These are phyloP conservation scores for Galeopterus variegatus DNA, from an alignment of 2,113 vertebrate genomes.

Conservation along the genomic window DNA sequence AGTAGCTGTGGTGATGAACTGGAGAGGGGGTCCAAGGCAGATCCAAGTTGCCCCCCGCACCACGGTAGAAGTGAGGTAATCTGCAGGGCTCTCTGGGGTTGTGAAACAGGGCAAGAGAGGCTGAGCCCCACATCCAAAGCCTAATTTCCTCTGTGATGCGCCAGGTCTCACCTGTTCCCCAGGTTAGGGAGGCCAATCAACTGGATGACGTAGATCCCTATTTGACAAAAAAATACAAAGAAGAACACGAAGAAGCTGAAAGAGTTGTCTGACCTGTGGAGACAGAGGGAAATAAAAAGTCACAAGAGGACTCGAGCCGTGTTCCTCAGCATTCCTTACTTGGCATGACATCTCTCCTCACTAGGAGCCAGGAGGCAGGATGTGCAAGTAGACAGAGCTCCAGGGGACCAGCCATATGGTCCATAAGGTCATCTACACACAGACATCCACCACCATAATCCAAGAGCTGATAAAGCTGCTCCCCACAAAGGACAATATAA, in stretches of 20 bases:
- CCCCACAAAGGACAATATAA: slow-evolving; percentile 1
- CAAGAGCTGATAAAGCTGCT: slow-evolving; percentile 16
- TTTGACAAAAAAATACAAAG: slow-evolving; percentile 98
- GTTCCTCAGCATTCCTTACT: background rate
- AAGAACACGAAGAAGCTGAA: slow-evolving; percentile 99
- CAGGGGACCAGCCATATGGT: background rate
- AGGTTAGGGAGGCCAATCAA: slow-evolving; percentile 94
- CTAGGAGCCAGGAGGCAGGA: background rate
- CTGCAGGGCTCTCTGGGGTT: background rate
- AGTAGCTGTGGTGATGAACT: background rate
- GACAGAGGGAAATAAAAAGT: slow-evolving; percentile 60
- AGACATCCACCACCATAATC: background rate
- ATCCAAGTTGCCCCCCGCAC: background rate
- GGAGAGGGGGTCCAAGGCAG: background rate
- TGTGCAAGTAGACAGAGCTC: background rate
- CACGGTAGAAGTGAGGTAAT: background rate
- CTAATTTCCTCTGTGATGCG: background rate
- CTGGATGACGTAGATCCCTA: slow-evolving; percentile 96
- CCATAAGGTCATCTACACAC: background rate
- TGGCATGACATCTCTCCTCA: background rate
- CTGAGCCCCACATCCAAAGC: background rate
- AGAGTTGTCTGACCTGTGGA: slow-evolving; percentile 97
- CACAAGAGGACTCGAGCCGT: background rate
- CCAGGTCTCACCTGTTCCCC: slow-evolving; percentile 95
- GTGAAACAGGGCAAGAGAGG: background rate